phyloP scores from a whole-genome alignment of 2,888 invertebrate species.

The Gortyna flavago region DNA sequence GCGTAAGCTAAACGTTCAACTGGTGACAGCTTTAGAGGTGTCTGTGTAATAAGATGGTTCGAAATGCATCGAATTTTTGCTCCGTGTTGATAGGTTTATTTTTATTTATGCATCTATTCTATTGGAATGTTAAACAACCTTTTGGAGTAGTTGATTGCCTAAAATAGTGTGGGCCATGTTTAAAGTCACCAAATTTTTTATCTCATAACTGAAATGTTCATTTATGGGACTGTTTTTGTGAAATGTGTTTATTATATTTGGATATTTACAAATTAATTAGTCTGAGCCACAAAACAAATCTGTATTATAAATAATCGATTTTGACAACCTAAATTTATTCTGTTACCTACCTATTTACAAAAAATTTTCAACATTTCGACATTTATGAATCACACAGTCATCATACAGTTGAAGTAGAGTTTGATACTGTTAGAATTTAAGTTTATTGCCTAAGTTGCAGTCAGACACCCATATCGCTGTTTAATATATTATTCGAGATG shows the following conservation, averaged over 20 bases:
- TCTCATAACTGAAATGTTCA: neutral
- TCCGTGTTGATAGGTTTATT: neutral
- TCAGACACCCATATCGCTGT: conserved; percentile 23
- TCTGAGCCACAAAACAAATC: no score
- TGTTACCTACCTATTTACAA: neutral
- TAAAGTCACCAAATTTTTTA: neutral
- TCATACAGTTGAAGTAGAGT: neutral
- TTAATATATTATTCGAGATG: conserved; percentile 35
- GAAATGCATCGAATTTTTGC: conserved; percentile 22
- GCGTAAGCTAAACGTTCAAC: conserved; percentile 18
- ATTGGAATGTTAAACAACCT: neutral
- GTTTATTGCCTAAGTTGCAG: conserved; percentile 41
- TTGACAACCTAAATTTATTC: neutral
- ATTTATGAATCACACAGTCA: neutral
- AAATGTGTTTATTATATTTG: neutral
- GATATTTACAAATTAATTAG: neutral
- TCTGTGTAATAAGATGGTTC: conserved; percentile 6
- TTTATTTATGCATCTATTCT: neutral
- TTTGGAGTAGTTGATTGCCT: neutral
- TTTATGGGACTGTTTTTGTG: neutral
- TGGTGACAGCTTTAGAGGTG: conserved; percentile 31
- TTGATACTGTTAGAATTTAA: conserved; percentile 25
- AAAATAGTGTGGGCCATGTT: neutral
- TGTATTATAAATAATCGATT: neutral
- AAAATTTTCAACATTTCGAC: neutral